Evolutionary conservation across 2,113 vertebrate species (phyloP).

Genomic region (Seriola quinqueradiata): DNA sequence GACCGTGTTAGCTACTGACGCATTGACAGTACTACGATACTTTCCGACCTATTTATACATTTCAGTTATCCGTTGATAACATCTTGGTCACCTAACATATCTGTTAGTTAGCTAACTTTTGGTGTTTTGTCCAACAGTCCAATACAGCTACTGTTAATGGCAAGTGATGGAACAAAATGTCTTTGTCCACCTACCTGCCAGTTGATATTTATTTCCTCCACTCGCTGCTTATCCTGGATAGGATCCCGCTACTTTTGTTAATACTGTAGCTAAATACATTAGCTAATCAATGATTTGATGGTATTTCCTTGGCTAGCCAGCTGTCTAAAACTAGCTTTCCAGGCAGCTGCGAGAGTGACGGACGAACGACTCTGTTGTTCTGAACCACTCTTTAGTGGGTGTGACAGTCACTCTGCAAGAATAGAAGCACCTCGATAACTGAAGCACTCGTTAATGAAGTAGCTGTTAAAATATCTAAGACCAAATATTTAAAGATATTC

Average conservation of each 20-base stretch:
- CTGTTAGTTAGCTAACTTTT: conserved; percentile 24
- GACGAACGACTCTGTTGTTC: background rate
- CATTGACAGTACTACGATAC: background rate
- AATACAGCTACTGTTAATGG: background rate
- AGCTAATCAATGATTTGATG: background rate
- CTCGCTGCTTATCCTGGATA: conserved; percentile 7
- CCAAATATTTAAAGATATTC: background rate
- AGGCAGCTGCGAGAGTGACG: conserved; percentile 37
- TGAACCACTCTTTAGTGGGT: conserved; percentile 28
- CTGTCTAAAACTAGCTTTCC: conserved; percentile 65
- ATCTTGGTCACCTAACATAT: background rate
- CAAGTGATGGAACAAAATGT: conserved; percentile 7
- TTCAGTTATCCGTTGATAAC: background rate
- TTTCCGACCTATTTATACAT: background rate
- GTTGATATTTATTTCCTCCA: background rate
- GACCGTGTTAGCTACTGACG: background rate
- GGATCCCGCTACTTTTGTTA: background rate
- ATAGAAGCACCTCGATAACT: background rate
- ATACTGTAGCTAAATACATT: background rate
- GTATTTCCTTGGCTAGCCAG: conserved; percentile 27
- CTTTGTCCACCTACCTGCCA: conserved; percentile 53
- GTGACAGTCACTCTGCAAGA: conserved; percentile 23
- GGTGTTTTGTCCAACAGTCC: background rate
- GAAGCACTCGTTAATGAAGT: accelerated
- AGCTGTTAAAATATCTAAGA: background rate